Evolutionary conservation across 2,797 vertebrate genomes (phyloP).

Genomic region (Chrosomus eos): DNA sequence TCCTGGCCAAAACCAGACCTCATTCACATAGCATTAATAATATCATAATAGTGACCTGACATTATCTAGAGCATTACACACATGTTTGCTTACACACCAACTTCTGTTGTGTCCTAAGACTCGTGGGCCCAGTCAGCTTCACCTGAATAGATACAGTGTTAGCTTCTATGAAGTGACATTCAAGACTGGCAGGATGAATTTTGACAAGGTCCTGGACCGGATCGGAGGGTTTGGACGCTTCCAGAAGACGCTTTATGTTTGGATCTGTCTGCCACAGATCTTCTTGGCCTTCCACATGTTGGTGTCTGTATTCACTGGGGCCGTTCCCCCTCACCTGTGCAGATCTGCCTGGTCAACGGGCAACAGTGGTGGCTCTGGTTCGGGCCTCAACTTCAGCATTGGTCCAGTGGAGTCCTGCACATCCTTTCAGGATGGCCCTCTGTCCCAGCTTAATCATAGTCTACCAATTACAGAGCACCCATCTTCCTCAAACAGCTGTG

Average conservation of each 20-base stretch:
- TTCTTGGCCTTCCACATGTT: slow-evolving; percentile 78
- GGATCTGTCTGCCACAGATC: slow-evolving; percentile 78
- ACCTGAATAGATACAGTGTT: background rate
- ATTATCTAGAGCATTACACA: background rate
- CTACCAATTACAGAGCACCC: background rate
- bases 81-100: background rate
- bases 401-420: slow-evolving; percentile 42
- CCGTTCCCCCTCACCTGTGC: slow-evolving; percentile 73
- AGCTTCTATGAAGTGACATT: slow-evolving; percentile 12
- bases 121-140: background rate
- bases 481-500: slow-evolving; percentile 55
- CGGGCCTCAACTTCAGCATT: slow-evolving; percentile 58
- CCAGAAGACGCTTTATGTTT: slow-evolving; percentile 76
- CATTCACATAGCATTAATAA: background rate
- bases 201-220: slow-evolving; percentile 70
- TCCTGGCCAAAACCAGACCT: background rate
- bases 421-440: slow-evolving; percentile 39
- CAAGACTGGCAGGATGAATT: slow-evolving; percentile 63
- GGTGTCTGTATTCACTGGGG: slow-evolving; percentile 74
- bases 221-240: slow-evolving; percentile 77
- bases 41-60: slow-evolving; percentile 23
- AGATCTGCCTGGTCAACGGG: slow-evolving; percentile 44
- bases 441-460: slow-evolving; percentile 61
- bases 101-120: background rate
- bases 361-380: background rate